A percentile compares a stretch with the other conserved stretches of the same genome.
Evolutionary conservation across 2,113 vertebrate species (phyloP).

Genomic region (Benitochromis conjunctus): DNA sequence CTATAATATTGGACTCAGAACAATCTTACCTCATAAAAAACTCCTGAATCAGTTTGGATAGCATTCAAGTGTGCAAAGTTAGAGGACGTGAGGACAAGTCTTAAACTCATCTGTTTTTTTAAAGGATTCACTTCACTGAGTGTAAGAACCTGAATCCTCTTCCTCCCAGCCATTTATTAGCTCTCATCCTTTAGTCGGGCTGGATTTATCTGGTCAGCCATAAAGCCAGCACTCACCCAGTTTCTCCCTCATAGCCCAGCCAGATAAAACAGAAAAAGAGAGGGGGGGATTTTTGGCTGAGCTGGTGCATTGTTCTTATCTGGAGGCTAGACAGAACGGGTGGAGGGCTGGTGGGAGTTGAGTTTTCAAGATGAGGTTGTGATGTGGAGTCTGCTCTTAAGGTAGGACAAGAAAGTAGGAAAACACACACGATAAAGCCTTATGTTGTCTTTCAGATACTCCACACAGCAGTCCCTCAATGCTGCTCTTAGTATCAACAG

Average conservation of each 20-base stretch:
- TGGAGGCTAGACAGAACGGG: not conserved
- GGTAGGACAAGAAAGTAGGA: not conserved
- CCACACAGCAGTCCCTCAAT: not conserved
- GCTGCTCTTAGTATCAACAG: not conserved
- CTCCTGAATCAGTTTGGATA: not conserved
- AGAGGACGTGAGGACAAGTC: not conserved
- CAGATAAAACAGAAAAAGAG: conserved; percentile 16
- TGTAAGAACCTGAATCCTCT: not conserved
- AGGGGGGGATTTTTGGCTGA: not conserved
- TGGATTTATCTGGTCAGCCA: conserved; percentile 21
- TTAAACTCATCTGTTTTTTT: conserved; percentile 1
- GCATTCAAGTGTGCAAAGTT: not conserved
- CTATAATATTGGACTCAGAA: not conserved
- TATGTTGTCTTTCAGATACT: not conserved
- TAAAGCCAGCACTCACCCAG: not conserved
- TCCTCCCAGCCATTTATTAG: conserved; percentile 7
- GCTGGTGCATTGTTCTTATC: not conserved
- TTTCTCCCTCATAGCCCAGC: not conserved
- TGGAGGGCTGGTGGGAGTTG: not conserved
- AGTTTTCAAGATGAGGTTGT: not conserved
- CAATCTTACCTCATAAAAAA: not conserved
- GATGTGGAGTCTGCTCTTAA: conserved; percentile 23
- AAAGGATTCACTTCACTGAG: conserved; percentile 4
- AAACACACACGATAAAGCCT: conserved; percentile 22
- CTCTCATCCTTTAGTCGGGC: conserved; percentile 2